These are phyloP conservation scores for Iselma pallidipennis DNA, from an alignment of 2,888 invertebrate species.

Conservation along the genomic window DNA sequence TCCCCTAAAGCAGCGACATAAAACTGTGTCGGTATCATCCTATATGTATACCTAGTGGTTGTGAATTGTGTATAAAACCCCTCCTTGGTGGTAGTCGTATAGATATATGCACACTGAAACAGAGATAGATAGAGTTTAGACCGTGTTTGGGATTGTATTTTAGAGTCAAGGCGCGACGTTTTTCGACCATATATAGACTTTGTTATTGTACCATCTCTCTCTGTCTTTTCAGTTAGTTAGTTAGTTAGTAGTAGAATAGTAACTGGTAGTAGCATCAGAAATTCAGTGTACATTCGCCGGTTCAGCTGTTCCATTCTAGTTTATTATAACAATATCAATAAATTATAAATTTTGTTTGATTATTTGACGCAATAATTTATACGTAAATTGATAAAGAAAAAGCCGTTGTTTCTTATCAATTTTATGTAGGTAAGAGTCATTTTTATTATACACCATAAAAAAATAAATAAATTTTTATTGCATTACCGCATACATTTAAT, in stretches of 20 bases:
- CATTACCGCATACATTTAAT: no score
- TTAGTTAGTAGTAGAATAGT: not conserved
- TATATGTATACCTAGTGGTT: slow-evolving; percentile 4
- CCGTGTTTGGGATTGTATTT: no score
- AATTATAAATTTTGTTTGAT: not conserved
- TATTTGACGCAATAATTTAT: not conserved
- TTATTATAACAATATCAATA: not conserved
- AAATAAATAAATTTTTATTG: not conserved
- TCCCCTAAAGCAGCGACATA: not conserved
- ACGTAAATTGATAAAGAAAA: not conserved
- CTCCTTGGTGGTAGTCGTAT: no score
- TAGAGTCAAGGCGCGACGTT: not conserved
- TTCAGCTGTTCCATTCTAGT: slow-evolving; percentile 13
- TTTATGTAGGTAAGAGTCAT: not conserved
- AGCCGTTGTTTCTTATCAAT: not conserved
- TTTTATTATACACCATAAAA: not conserved
- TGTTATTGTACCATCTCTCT: not conserved
- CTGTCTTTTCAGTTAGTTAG: not conserved
- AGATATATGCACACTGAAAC: not conserved
- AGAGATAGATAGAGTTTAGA: not conserved
- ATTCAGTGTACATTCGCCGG: slow-evolving; percentile 21
- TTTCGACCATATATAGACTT: not conserved
- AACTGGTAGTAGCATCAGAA: slow-evolving; percentile 8
- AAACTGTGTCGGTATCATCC: slow-evolving; percentile 7
- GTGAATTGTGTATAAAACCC: not conserved